These are phyloP conservation scores for Xylocampa areola DNA, from an alignment of 2,888 invertebrate species.

Conservation along the genomic window DNA sequence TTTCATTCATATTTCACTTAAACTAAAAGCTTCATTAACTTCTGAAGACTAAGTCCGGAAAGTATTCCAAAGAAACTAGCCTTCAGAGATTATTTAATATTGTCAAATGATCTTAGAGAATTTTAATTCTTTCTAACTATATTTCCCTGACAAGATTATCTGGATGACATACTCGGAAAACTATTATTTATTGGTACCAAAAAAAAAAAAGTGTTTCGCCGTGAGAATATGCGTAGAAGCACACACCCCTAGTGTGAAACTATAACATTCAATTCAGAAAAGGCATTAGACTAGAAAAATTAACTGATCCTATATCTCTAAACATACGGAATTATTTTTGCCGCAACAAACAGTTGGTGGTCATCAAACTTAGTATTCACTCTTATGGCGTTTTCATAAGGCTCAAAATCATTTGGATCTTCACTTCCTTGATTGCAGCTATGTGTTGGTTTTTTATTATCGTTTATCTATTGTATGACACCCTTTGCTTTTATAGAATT, in stretches of 20 bases:
- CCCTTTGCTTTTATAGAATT: constrained; percentile 84
- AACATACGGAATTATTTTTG: constrained; percentile 71
- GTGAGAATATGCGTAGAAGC: constrained; percentile 72
- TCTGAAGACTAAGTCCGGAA: constrained; percentile 3
- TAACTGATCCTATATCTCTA: constrained; percentile 83
- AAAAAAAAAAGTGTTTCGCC: constrained; percentile 53
- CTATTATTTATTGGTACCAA: constrained; percentile 41
- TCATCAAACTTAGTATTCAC: constrained; percentile 23
- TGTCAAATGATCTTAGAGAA: too few species aligned
- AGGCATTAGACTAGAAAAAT: constrained; percentile 86
- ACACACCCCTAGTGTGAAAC: constrained; percentile 73
- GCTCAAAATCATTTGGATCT: constrained; percentile 51
- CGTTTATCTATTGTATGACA: constrained; percentile 76
- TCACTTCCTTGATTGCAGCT: constrained; percentile 20
- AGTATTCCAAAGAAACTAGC: too few species aligned
- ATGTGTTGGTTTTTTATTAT: constrained; percentile 62
- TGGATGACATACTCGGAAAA: constrained; percentile 36
- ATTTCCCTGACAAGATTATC: constrained; percentile 38
- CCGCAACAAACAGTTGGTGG: constrained; percentile 39
- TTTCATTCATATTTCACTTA: constrained; percentile 22
- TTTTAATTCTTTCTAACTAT: constrained; percentile 8
- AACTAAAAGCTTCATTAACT: constrained; percentile 10
- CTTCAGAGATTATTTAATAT: too few species aligned
- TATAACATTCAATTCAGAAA: constrained; percentile 74
- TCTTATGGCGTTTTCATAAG: constrained; percentile 56